A percentile compares a stretch with the other conserved stretches of the same genome.
These are phyloP conservation scores for Staurois parvus DNA, from an alignment of 2,797 vertebrate species.

Conservation along the genomic window DNA sequence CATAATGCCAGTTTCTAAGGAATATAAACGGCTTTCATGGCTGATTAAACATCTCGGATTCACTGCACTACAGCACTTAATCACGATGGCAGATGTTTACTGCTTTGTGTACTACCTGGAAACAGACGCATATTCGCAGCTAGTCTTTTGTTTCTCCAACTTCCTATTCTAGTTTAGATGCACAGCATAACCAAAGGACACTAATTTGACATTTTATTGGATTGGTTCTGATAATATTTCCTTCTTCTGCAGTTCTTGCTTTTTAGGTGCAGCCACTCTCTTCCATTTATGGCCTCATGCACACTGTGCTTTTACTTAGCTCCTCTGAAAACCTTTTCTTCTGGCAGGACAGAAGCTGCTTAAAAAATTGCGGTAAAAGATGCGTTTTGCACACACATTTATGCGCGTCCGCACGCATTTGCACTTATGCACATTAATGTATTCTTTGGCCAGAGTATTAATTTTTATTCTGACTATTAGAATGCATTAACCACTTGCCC, in stretches of 20 bases:
- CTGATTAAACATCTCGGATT: conserved; percentile 60
- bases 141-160: conserved; percentile 27
- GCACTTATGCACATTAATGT: no score
- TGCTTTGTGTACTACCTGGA: conserved; percentile 52
- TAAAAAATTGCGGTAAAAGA: no score
- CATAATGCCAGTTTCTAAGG: conserved; percentile 60
- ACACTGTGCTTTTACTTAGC: no score
- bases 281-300: background rate
- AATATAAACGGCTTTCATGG: conserved; percentile 61
- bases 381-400: no score
- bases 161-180: conserved; percentile 35
- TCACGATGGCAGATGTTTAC: conserved; percentile 61
- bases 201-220: conserved; percentile 19
- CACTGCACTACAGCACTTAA: conserved; percentile 48
- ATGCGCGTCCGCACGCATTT: no score
- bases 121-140: conserved; percentile 44
- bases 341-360: no score
- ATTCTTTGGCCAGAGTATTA: no score
- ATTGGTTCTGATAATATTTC: conserved; percentile 10
- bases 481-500: no score
- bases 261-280: background rate
- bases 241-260: background rate
- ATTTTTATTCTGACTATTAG: no score
- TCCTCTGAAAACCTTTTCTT: no score
- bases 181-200: conserved; percentile 8